Percentiles rank a stretch among this genome's conserved stretches.
Evolutionary conservation across 2,888 invertebrate species (phyloP).

Genomic region (Aspidapion aeneum): DNA sequence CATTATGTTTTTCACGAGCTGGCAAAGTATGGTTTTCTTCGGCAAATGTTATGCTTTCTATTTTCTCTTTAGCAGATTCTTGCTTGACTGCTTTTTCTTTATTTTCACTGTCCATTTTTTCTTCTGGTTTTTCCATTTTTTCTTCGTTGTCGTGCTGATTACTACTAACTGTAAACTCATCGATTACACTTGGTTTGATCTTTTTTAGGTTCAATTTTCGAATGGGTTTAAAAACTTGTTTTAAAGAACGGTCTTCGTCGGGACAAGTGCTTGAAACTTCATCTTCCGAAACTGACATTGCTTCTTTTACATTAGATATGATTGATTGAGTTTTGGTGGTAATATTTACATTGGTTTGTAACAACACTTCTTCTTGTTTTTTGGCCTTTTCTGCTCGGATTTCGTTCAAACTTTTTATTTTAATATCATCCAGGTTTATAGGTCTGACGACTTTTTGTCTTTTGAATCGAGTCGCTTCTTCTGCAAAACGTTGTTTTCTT

Average conservation of each 20-base stretch:
- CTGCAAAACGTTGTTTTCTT: not conserved
- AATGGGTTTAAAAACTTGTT: conserved; percentile 15
- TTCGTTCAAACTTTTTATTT: conserved; percentile 48
- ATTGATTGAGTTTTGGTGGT: not conserved
- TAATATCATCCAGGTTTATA: conserved; percentile 33
- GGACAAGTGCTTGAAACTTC: conserved; percentile 39
- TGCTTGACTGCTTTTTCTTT: too few species aligned
- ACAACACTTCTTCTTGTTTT: not conserved
- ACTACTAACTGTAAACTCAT: not conserved
- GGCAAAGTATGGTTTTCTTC: too few species aligned
- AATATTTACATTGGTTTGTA: not conserved
- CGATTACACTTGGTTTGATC: not conserved
- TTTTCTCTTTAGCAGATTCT: too few species aligned
- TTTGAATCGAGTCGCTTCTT: conserved; percentile 5
- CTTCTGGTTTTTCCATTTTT: too few species aligned
- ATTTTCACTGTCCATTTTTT: too few species aligned
- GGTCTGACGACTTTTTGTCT: conserved; percentile 20
- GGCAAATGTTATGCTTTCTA: too few species aligned
- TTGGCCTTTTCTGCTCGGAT: conserved; percentile 42
- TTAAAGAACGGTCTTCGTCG: conserved; percentile 18
- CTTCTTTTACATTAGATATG: conserved; percentile 20
- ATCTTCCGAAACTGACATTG: conserved; percentile 31
- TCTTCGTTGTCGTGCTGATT: not conserved
- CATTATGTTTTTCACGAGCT: too few species aligned
- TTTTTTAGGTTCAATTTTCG: conserved; percentile 13